These are phyloP conservation scores for Megaceryle torquata DNA, from an alignment of 2,113 vertebrate species.

Conservation along the genomic window DNA sequence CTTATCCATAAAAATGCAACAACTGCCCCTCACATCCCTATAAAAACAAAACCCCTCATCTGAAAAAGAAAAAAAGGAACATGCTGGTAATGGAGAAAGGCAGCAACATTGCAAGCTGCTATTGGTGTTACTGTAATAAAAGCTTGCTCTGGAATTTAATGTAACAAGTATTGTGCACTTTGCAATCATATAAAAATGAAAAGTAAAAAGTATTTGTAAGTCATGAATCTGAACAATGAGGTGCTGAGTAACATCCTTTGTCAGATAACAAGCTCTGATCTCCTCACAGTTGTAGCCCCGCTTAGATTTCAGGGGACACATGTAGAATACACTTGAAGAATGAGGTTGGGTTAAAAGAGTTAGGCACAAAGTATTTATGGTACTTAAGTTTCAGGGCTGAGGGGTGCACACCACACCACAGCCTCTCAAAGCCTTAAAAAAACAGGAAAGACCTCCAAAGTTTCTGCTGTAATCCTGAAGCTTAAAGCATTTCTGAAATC, in stretches of 20 bases:
- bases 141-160: background rate
- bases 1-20: background rate
- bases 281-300: background rate
- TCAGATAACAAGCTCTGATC: background rate
- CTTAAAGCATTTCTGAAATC: background rate
- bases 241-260: background rate
- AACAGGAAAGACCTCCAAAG: background rate
- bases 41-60: fast-evolving
- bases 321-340: background rate
- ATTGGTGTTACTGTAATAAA: background rate
- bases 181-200: background rate
- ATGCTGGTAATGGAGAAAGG: background rate
- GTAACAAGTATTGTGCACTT: background rate
- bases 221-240: background rate
- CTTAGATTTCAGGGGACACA: background rate
- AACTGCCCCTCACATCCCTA: background rate
- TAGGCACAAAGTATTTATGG: background rate
- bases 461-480: background rate
- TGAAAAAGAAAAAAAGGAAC: background rate
- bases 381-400: background rate
- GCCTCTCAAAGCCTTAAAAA: background rate
- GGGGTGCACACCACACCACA: background rate
- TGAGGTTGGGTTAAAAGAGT: background rate
- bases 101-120: background rate
- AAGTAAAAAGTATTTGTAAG: background rate